A percentile compares a stretch with the other conserved stretches of the same genome.
Conservation (phyloP, 2,113 vertebrate genomes). For the Siniperca chuatsi region DNA sequence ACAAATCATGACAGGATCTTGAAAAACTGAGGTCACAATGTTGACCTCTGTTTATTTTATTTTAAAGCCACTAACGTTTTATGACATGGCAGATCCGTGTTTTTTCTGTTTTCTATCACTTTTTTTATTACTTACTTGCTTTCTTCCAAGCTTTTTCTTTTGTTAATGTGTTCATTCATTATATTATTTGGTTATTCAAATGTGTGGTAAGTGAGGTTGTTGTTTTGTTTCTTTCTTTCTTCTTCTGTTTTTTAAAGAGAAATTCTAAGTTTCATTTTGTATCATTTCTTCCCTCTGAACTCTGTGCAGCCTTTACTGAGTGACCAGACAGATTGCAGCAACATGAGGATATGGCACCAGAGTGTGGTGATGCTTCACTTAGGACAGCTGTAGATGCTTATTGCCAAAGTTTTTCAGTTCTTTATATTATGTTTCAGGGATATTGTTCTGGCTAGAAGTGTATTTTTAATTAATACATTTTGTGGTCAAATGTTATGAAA, state of each 20-base stretch:
- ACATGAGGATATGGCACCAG: slow-evolving; percentile 10
- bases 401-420: slow-evolving; percentile 6
- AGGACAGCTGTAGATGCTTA: neutral
- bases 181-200: neutral
- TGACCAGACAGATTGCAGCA: neutral
- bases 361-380: slow-evolving; percentile 20
- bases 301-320: neutral
- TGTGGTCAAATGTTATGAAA: neutral
- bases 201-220: neutral
- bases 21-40: neutral
- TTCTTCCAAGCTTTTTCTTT: neutral
- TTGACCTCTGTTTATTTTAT: slow-evolving; percentile 6
- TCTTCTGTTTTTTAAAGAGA: neutral
- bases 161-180: neutral
- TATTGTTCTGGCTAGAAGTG: neutral
- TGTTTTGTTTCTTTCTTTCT: neutral
- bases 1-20: slow-evolving; percentile 18
- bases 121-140: neutral
- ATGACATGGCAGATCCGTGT: neutral
- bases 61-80: slow-evolving; percentile 35
- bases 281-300: neutral
- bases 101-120: slow-evolving; percentile 14
- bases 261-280: neutral
- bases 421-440: neutral
- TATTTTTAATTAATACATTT: neutral